Percentiles rank a stretch among this genome's conserved stretches.
These are phyloP conservation scores for Exocentrus adspersus DNA, from an alignment of 2,888 invertebrate genomes.

Conservation along the genomic window DNA sequence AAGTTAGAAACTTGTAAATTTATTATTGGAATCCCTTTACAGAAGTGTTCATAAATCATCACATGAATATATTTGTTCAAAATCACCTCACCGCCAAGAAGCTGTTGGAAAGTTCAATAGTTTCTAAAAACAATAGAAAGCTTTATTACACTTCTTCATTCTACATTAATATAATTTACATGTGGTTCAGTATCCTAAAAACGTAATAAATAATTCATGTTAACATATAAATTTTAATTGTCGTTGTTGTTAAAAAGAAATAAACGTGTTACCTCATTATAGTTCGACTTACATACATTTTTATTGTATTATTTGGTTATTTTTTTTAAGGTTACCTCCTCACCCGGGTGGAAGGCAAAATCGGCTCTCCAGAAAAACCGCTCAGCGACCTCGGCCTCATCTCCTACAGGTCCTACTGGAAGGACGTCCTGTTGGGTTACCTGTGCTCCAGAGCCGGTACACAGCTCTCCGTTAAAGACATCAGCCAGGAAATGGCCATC, in stretches of 20 bases:
- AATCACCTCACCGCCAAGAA: too few species aligned
- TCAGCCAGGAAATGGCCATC: conserved; percentile 92
- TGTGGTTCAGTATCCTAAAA: too few species aligned
- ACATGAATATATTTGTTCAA: too few species aligned
- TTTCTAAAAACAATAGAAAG: too few species aligned
- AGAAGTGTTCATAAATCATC: too few species aligned
- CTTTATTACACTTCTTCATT: too few species aligned
- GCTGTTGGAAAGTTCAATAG: too few species aligned
- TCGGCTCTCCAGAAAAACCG: conserved; percentile 99
- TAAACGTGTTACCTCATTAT: neutral
- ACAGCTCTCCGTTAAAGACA: conserved; percentile 90
- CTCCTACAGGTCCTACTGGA: conserved; percentile 99
- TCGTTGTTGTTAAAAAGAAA: neutral
- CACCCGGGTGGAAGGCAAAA: conserved; percentile 95
- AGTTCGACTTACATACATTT: neutral
- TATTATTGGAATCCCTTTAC: too few species aligned
- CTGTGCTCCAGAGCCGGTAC: conserved; percentile 89
- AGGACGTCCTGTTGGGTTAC: conserved; percentile 92
- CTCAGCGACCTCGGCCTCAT: conserved; percentile 96
- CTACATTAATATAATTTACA: too few species aligned
- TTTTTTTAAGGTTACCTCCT: conserved; percentile 86
- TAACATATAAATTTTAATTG: too few species aligned
- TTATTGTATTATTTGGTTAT: neutral
- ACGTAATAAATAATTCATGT: too few species aligned
- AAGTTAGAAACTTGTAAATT: too few species aligned